These are phyloP conservation scores for Coregonus ussuriensis DNA, from an alignment of 2,797 vertebrate species.

Conservation along the genomic window DNA sequence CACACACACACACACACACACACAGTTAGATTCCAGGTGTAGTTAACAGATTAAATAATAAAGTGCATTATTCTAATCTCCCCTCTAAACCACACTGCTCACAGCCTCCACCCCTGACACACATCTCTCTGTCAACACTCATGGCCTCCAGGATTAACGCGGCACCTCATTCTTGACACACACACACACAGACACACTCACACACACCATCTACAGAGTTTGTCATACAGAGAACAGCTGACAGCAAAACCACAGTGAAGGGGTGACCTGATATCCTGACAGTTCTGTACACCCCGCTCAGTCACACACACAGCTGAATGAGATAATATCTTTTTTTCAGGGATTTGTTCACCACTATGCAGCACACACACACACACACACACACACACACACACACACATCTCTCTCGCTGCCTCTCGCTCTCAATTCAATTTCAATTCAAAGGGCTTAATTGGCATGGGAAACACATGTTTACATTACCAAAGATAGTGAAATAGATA, in stretches of 20 bases:
- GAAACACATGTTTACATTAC: no score
- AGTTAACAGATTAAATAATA: background rate
- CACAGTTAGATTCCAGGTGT: background rate
- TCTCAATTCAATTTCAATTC: background rate
- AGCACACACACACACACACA: background rate
- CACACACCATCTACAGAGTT: constrained; percentile 15
- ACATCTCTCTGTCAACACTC: background rate
- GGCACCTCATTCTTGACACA: background rate
- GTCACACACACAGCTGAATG: constrained; percentile 3
- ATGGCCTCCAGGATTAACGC: background rate
- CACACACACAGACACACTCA: constrained; percentile 11
- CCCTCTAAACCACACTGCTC: background rate
- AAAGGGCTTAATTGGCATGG: no score
- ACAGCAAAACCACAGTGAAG: constrained; percentile 48
- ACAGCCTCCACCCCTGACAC: background rate
- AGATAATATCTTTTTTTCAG: constrained; percentile 3
- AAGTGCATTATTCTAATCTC: background rate
- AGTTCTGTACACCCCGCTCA: constrained; percentile 31
- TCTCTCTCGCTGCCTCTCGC: background rate
- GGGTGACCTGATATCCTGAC: constrained; percentile 54
- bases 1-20: constrained; percentile 25
- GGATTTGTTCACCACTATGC: background rate
- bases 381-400: background rate
- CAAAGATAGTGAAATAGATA: no score
- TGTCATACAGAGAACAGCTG: constrained; percentile 51